Evolutionary conservation across 2,113 vertebrate genomes (phyloP), one percentile per base, ranked within the genome.

Genomic region (Ailuropoda melanoleuca): DNA sequence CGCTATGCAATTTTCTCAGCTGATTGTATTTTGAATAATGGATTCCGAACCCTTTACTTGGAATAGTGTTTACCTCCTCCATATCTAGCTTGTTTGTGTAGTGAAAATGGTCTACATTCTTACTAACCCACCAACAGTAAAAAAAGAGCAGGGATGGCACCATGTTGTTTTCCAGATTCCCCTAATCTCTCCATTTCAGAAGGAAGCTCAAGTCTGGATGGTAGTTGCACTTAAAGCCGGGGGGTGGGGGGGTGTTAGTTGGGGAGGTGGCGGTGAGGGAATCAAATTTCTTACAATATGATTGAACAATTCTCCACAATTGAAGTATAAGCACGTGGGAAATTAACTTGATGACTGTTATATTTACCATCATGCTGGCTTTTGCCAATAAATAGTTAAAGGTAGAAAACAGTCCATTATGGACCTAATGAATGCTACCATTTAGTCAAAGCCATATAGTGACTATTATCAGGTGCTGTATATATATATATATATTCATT

Each of bases 341-440:
- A 88, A 90, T 92, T 89, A 93, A 53, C 87, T 72, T 90, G 13
- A 90, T 68, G 26, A 82, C 13, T 26, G 3, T 82, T 90, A 87
- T 23, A 50, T 55, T 86, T 74, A 88, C 24, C 11, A 46, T 29
- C 39, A 62, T 55, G n/a, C n/a, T 93, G 62, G 31, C 24, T 80
- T 93, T 91, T 97, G 53, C 39, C 24, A 90, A 90, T 90, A 88
- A 97, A 81, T 29, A 60, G 24, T 64, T 93, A 87, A 84, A 84
- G 46, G 26, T 11, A 90, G 24, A 94, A 95, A 82, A 87, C 1
- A 39, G 6, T 55, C 11, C 4, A 43, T 48, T 84, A 74, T 19
- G 4, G 18, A 11, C 24, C 6, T 84, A 93, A 72, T 60, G 29
- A 90, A 84, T 90, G 55, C 3, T 84, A 46, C 26, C 12, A 53